Base-by-base conservation (phyloP, 2,113 vertebrate species). In the Cnemophilus loriae region DNA sequence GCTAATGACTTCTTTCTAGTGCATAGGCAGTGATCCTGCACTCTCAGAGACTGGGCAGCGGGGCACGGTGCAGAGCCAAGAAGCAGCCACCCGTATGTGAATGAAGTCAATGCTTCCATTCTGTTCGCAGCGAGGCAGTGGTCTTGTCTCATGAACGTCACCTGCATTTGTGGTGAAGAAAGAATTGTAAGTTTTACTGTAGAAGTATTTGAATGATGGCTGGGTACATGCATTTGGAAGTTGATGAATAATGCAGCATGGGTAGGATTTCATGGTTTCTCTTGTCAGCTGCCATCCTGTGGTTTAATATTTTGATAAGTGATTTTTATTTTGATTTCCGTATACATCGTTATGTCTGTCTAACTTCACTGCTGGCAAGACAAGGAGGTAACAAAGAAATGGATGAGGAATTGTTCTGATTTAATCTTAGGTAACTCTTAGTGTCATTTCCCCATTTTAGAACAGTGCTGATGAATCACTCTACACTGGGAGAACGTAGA, bases 281-380 rank as follows among this genome's bases (percentile, higher is more conserved):
- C 28, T 90, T 77, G 44, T 84, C 74, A 82, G 28, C 49, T 93
- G 74, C 70, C 28, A 68, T 81, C 42, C 53, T 41, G 14, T 80
- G 49, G 70, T 65, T 73, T 82, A 64, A 84, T 30, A 87, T 57
- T 53, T 61, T 57, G 50, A 79, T 69, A 64, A 68, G 50, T 65
- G 26, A 46, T 73, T 94, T 95, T 79, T 80, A 55, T 79, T 93
- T 95, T 80, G 2, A 65, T 84, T 94, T 95, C 35, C 1, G 1
- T 70, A 16, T 63, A 55, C 39, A 39, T 65, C 59, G 81, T 76
- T 67, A 49, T 39, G 39, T 60, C 56, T 74, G 23, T 81, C 50
- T 49, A 52, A 64, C 55, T 57, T 37, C 41, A 39, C n/a, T 79
- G 57, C 60, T 89, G 55, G 12, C 50, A 73, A 73, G 57, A 56